Conservation (phyloP, 1,140 invertebrate genomes). For the Diprion similis region DNA sequence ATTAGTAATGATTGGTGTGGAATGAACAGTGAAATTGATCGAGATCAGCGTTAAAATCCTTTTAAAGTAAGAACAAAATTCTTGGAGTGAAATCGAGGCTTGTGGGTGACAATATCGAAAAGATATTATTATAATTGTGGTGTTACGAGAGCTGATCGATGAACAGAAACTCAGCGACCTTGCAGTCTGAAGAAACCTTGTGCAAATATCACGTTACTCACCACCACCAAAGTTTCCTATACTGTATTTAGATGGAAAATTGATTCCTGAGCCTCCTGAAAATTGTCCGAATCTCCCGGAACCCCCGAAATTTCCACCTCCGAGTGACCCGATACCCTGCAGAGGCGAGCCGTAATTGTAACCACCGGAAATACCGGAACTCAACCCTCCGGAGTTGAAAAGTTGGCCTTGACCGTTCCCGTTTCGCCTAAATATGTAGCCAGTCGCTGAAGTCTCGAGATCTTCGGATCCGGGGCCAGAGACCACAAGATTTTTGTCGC, state of each 20-base stretch:
- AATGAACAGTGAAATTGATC: neutral
- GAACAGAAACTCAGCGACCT: no score
- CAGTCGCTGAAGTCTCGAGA: constrained; percentile 31
- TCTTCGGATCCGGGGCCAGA: constrained; percentile 16
- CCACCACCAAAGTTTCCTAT: constrained; percentile 19
- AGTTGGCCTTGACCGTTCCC: constrained; percentile 1
- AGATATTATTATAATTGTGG: neutral
- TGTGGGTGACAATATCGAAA: no score
- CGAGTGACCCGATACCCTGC: neutral
- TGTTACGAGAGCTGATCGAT: no score
- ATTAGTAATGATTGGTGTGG: neutral
- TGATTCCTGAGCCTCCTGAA: constrained; percentile 27
- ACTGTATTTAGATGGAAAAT: constrained; percentile 33
- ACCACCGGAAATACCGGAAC: neutral
- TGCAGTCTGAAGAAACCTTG: neutral
- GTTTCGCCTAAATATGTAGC: constrained; percentile 29
- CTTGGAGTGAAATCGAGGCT: neutral
- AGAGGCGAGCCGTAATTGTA: neutral
- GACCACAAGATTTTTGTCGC: neutral
- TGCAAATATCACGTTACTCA: neutral
- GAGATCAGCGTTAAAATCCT: neutral
- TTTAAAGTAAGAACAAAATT: neutral
- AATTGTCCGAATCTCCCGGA: constrained; percentile 15
- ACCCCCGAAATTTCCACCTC: constrained; percentile 19
- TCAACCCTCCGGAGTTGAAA: neutral